Base-by-base conservation (phyloP, 2,113 vertebrate species). In the Motacilla alba region DNA sequence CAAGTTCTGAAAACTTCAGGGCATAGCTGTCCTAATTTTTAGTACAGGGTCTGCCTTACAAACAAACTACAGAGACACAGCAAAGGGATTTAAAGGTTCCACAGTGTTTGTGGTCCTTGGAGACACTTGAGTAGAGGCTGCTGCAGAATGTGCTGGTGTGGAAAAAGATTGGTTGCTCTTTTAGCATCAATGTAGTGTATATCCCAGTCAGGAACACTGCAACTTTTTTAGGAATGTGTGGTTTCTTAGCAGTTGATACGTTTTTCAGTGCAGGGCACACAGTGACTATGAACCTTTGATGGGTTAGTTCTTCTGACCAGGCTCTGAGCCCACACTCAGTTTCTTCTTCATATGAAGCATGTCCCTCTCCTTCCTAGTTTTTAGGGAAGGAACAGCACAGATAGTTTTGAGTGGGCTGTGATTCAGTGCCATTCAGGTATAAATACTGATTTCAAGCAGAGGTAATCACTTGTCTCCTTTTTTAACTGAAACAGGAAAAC, bases 21-120 rank as follows among this genome's bases (percentile, higher is more conserved):
- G 76, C 68, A 70, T 75, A 64, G 44, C 49, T 87, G 55, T 43
- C 90, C 64, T 90, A 58, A 15, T 86, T 96, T 94, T 81, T 86
- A 23, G 56, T 47, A 18, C 6, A 6, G n/a, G 37, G 11, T 59
- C 44, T 83, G 73, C 41, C 31, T 81, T 72, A 27, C 28, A 78
- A 83, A 35, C 39, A 62, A 62, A 33, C 67, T 80, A 2, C 2
- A 9, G 78, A 83, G 67, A 30, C 20, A 22, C 0, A 19, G 8
- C 30, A 69, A 58, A 22, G 62, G 30, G 35, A n/a, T 77, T 83
- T 88, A 83, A 83, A 73, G 35, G 33, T 55, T 75, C 58, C 30
- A 41, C 24, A 11, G 70, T 21, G 33, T 52, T 90, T 2, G 2
- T 70, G 35, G 60, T 75, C 39, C 81, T 76, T 89, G 41, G 60